These are phyloP conservation scores for Ormyrus rosae DNA, from an alignment of 2,888 invertebrate species.

Conservation along the genomic window DNA sequence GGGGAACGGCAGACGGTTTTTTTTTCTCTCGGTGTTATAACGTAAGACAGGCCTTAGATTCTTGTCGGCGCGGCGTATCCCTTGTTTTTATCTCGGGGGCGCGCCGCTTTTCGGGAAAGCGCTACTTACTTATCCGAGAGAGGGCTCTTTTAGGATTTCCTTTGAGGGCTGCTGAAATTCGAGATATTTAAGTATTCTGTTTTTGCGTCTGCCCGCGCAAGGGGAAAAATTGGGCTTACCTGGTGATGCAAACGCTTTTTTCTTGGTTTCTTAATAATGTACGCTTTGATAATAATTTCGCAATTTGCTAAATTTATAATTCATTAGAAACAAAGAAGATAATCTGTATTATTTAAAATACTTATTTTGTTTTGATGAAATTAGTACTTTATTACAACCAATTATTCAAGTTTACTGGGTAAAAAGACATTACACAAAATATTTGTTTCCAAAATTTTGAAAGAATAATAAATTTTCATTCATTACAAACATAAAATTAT, in stretches of 20 bases:
- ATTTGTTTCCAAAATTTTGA: too few species aligned
- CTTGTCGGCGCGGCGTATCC: conserved; percentile 15
- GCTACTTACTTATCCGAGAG: not conserved
- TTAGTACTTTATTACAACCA: too few species aligned
- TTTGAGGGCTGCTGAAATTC: conserved; percentile 28
- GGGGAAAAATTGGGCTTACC: not conserved
- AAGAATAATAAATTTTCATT: too few species aligned
- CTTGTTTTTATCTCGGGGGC: conserved; percentile 24
- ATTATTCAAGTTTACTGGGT: too few species aligned
- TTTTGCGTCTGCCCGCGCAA: not conserved
- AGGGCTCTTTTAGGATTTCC: not conserved
- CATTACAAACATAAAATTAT: too few species aligned
- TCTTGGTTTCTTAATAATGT: not conserved
- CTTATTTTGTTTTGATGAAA: too few species aligned
- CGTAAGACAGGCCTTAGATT: conserved; percentile 4
- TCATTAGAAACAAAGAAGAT: not conserved
- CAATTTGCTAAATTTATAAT: too few species aligned
- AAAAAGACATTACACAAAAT: too few species aligned
- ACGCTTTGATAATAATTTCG: not conserved
- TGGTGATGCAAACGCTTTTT: too few species aligned
- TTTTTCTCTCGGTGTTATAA: too few species aligned
- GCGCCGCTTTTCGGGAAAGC: not conserved
- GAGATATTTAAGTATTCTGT: conserved; percentile 2
- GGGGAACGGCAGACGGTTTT: too few species aligned
- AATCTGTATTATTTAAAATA: too few species aligned